phyloP scores from a whole-genome alignment of 2,113 vertebrate species.

The Nerophis ophidion region DNA sequence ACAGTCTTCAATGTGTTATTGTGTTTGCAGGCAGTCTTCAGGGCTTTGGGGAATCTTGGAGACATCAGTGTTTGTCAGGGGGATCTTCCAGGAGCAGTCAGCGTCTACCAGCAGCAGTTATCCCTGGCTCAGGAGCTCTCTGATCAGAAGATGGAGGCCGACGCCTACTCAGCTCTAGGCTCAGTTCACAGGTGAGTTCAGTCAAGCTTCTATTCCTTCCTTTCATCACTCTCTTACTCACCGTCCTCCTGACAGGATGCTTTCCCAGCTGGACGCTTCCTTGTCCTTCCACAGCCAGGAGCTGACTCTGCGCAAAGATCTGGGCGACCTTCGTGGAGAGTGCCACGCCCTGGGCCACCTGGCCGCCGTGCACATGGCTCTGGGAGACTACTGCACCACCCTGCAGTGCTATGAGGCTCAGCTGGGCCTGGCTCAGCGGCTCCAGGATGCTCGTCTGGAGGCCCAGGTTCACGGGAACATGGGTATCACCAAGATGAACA shows the following conservation, averaged over 20 bases:
- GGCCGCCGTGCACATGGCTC: constrained; percentile 88
- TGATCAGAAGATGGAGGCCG: constrained; percentile 85
- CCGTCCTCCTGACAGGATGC: constrained; percentile 31
- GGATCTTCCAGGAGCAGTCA: constrained; percentile 81
- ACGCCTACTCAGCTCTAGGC: constrained; percentile 86
- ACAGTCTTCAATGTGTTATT: not conserved
- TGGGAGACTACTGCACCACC: constrained; percentile 87
- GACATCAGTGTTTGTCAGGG: constrained; percentile 89
- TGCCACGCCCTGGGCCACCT: constrained; percentile 89
- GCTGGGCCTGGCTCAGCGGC: constrained; percentile 83
- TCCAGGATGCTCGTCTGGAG: constrained; percentile 85
- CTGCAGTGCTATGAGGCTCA: constrained; percentile 92
- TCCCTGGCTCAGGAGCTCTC: constrained; percentile 81
- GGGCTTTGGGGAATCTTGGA: constrained; percentile 90
- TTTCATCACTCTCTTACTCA: too few species aligned
- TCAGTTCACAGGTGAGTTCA: constrained; percentile 75
- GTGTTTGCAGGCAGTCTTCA: constrained; percentile 78
- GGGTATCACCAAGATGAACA: constrained; percentile 97
- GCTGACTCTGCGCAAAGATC: constrained; percentile 84
- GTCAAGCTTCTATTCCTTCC: too few species aligned
- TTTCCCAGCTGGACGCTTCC: constrained; percentile 86
- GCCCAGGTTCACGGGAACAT: constrained; percentile 95
- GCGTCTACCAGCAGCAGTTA: constrained; percentile 91
- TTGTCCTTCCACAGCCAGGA: constrained; percentile 91
- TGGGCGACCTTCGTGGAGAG: constrained; percentile 81